These are phyloP conservation scores for Lithophane socia DNA, from an alignment of 2,888 invertebrate species.

Conservation along the genomic window DNA sequence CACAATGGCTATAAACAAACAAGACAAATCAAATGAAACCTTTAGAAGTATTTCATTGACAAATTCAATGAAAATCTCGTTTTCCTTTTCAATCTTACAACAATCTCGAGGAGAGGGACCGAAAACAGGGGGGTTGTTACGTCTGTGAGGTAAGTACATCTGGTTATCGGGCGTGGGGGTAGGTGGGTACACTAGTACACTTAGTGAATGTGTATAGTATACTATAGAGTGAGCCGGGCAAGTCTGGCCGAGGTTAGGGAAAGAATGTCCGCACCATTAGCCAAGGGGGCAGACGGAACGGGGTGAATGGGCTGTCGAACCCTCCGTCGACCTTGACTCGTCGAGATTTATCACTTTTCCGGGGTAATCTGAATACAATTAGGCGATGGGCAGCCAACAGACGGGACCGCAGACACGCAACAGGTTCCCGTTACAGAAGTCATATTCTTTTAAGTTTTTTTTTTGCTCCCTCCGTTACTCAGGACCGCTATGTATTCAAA, in stretches of 20 bases:
- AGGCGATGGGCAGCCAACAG: slow-evolving; percentile 81
- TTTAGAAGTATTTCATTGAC: slow-evolving; percentile 70
- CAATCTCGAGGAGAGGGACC: slow-evolving; percentile 67
- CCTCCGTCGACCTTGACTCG: slow-evolving; percentile 89
- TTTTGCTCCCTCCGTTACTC: slow-evolving; percentile 48
- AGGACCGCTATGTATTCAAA: slow-evolving; percentile 35
- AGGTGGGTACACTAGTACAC: slow-evolving; percentile 72
- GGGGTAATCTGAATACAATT: slow-evolving; percentile 89
- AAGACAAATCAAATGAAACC: slow-evolving; percentile 69
- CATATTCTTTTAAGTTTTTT: slow-evolving; percentile 57
- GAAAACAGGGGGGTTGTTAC: slow-evolving; percentile 73
- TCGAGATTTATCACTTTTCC: slow-evolving; percentile 88
- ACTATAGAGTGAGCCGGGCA: slow-evolving; percentile 73
- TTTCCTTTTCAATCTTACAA: slow-evolving; percentile 71
- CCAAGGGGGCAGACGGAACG: slow-evolving; percentile 86
- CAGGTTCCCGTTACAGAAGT: slow-evolving; percentile 77
- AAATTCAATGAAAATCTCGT: slow-evolving; percentile 71
- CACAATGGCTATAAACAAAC: slow-evolving; percentile 59
- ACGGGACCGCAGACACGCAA: slow-evolving; percentile 78
- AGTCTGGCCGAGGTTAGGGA: slow-evolving; percentile 82
- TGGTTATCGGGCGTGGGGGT: slow-evolving; percentile 70
- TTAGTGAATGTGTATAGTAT: slow-evolving; percentile 77
- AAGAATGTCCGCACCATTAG: slow-evolving; percentile 88
- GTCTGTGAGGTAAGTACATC: slow-evolving; percentile 70
- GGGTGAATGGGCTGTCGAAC: slow-evolving; percentile 89